Percentiles rank a stretch among this genome's conserved stretches.
phyloP scores from a whole-genome alignment of 2,797 vertebrate species.

The Myotis findleyi region DNA sequence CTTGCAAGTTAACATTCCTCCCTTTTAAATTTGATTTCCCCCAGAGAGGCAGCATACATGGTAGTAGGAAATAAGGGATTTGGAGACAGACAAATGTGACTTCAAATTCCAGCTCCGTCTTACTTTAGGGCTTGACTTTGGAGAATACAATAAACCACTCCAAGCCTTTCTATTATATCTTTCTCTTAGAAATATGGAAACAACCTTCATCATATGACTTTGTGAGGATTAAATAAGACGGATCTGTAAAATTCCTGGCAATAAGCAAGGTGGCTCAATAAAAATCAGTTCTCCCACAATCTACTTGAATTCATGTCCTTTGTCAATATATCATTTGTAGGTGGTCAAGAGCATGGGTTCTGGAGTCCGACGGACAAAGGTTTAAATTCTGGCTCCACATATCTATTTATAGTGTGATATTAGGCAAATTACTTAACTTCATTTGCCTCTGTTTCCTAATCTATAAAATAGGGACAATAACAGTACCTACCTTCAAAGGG shows the following conservation, averaged over 20 bases:
- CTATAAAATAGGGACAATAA: not conserved
- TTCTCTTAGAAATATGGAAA: not conserved
- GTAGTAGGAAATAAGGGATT: not conserved
- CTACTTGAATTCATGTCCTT: not conserved
- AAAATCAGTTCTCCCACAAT: not conserved
- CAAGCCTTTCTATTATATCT: not conserved
- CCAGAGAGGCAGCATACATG: not conserved
- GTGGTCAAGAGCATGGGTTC: not conserved
- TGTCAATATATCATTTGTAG: not conserved
- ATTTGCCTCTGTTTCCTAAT: not conserved
- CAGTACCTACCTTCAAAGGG: not conserved
- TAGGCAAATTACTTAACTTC: not conserved
- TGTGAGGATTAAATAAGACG: not conserved
- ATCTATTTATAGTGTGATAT: not conserved
- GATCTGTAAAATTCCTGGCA: not conserved
- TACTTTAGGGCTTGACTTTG: constrained; percentile 1
- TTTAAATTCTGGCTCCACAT: not conserved
- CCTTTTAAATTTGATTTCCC: constrained; percentile 19
- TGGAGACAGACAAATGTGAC: not conserved
- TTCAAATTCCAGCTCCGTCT: constrained; percentile 22
- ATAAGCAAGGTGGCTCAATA: not conserved
- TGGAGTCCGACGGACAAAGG: not conserved
- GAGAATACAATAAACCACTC: not conserved
- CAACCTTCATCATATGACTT: not conserved
- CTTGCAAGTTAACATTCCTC: not conserved